phyloP scores from a whole-genome alignment of 2,888 invertebrate genomes.

The Tipula unca region DNA sequence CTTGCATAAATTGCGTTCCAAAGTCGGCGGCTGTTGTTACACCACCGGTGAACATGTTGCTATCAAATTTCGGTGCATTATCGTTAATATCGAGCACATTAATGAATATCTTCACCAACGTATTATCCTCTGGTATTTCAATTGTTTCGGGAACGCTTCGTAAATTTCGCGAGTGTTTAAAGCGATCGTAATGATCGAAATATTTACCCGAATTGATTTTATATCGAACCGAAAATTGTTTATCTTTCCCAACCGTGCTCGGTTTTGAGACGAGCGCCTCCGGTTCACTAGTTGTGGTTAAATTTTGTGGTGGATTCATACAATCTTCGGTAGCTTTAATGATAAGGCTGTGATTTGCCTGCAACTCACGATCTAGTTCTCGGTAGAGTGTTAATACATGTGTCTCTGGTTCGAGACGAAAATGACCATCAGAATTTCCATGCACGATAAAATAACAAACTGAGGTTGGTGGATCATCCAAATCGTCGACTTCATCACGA shows the following conservation, averaged over 20 bases:
- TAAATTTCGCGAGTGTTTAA: constrained; percentile 32
- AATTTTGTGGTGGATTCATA: constrained; percentile 46
- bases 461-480: constrained; percentile 68
- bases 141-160: constrained; percentile 24
- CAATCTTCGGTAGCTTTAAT: constrained; percentile 82
- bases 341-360: constrained; percentile 57
- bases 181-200: constrained; percentile 29
- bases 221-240: background rate
- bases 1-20: constrained; percentile 76
- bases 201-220: background rate
- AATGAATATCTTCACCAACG: constrained; percentile 59
- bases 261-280: background rate
- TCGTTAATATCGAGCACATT: constrained; percentile 82
- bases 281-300: background rate
- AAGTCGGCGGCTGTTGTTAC: constrained; percentile 90
- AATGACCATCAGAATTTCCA: constrained; percentile 66
- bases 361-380: constrained; percentile 66
- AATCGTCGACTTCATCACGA: constrained; percentile 74
- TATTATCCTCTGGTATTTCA: constrained; percentile 47
- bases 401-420: constrained; percentile 60
- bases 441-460: constrained; percentile 91
- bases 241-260: background rate
- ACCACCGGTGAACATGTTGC: constrained; percentile 82
- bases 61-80: constrained; percentile 75
- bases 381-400: constrained; percentile 53